Evolutionary conservation across 2,797 vertebrate genomes (phyloP), one percentile per base, ranked within the genome.

Genomic region (Setipinna tenuifilis): DNA sequence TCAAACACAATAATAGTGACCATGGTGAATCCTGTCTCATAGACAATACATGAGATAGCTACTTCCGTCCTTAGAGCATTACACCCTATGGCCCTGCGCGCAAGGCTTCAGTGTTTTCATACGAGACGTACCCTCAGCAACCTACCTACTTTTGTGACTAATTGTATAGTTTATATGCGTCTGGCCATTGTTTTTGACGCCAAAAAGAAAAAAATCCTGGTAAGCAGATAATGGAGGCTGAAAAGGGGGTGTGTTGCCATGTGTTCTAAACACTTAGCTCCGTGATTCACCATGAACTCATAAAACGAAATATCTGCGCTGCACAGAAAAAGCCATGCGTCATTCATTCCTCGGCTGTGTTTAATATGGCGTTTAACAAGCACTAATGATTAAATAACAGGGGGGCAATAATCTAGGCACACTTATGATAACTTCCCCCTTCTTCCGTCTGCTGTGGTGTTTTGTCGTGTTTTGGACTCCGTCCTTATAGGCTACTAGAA

Each of bases 391-490:
- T 75, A 28, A 86, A 61, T 57, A 23, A 59, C 81, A 83, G 31
- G 65, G 57, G 10, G 25, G 11, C 78, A 75, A 78, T 78, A 31
- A 61, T 4, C 28, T 28, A 41, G 3, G 23, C 12, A 82, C n/a
- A 81, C 83, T 88, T 82, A 50, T 78, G 35, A 28, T n/a, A 21
- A 87, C 86, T 84, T 83, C 86, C 68, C 68, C 68, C 78, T 82
- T 65, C 81, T 87, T 85, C 84, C 57, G 86, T 65, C 78, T 44
- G 82, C 83, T 85, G 85, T 80, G 84, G 86, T 83, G 88, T 86
- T 83, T 85, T 71, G 61, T 35, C 82, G 41, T 87, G 85, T 87
- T 89, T 41, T 19, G 17, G 71, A 17, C 35, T 44, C 41, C 31
- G 31, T 78, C 71, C 41, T 41, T 44, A 54, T 54, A 44, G 35